Conservation (phyloP, 2,797 vertebrate genomes). For the Austrolebias charrua region DNA sequence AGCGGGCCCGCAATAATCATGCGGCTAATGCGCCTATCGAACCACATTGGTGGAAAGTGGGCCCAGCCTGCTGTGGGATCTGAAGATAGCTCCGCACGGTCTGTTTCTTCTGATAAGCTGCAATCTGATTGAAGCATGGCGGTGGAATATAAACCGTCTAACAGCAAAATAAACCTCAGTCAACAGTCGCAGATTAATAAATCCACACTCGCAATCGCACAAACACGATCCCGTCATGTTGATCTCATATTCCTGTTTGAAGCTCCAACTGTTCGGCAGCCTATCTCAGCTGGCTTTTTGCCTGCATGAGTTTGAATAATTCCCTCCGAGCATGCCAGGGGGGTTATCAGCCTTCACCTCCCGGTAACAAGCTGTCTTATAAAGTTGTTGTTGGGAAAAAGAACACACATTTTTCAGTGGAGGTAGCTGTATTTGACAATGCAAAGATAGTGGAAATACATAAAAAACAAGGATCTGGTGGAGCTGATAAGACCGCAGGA, state of each 20-base stretch:
- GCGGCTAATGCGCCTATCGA: slow-evolving; percentile 74
- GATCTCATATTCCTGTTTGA: slow-evolving; percentile 56
- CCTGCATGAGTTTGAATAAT: slow-evolving; percentile 70
- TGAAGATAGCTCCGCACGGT: slow-evolving; percentile 62
- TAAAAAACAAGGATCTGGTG: slow-evolving; percentile 67
- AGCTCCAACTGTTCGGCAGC: slow-evolving; percentile 39
- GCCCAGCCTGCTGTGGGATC: slow-evolving; percentile 68
- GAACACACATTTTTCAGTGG: slow-evolving; percentile 12
- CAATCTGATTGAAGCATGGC: slow-evolving; percentile 71
- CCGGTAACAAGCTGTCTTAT: slow-evolving; percentile 66
- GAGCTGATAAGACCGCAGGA: slow-evolving; percentile 70
- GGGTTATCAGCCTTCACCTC: slow-evolving; percentile 76
- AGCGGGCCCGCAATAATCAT: slow-evolving; percentile 65
- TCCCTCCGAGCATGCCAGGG: slow-evolving; percentile 60
- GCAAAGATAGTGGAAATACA: slow-evolving; percentile 63
- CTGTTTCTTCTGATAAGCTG: slow-evolving; percentile 76
- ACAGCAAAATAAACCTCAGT: slow-evolving; percentile 67
- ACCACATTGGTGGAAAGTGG: slow-evolving; percentile 58
- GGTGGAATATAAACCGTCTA: slow-evolving; percentile 64
- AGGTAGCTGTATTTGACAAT: slow-evolving; percentile 62
- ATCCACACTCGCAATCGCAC: slow-evolving; percentile 53
- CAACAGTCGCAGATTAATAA: slow-evolving; percentile 68
- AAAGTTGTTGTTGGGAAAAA: slow-evolving; percentile 63
- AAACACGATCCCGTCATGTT: slow-evolving; percentile 54
- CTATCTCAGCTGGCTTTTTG: slow-evolving; percentile 52